Evolutionary conservation across 2,113 vertebrate genomes (phyloP).

Genomic region (Aspidoscelis tigris): DNA sequence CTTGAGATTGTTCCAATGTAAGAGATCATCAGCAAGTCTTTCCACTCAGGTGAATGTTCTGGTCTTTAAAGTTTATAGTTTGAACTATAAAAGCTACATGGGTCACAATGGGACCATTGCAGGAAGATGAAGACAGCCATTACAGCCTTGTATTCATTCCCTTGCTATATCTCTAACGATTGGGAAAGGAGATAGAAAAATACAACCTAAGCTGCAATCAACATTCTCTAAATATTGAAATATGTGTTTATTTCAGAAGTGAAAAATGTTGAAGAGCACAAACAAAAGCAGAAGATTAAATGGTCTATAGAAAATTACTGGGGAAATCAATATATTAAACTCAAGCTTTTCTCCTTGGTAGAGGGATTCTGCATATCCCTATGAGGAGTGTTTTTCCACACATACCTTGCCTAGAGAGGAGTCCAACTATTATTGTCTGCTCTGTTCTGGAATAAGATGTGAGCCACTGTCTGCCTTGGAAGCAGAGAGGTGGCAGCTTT

Average conservation of each 20-base stretch:
- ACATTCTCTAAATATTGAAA: neutral
- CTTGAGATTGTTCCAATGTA: slow-evolving; percentile 42
- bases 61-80: slow-evolving; percentile 62
- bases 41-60: slow-evolving; percentile 62
- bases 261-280: neutral
- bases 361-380: no score
- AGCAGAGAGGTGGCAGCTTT: neutral
- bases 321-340: neutral
- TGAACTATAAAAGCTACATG: slow-evolving; percentile 50
- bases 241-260: no score
- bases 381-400: no score
- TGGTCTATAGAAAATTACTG: neutral
- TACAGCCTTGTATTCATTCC: neutral
- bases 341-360: neutral
- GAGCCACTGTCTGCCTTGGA: neutral
- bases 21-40: slow-evolving; percentile 42
- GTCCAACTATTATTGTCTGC: no score
- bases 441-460: no score
- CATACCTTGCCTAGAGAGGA: no score
- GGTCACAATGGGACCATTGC: slow-evolving; percentile 59
- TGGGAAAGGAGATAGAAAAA: neutral
- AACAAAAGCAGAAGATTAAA: neutral
- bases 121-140: slow-evolving; percentile 33
- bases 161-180: neutral
- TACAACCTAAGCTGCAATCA: neutral